phyloP scores from a whole-genome alignment of 2,113 vertebrate species.

The Lates calcarifer region DNA sequence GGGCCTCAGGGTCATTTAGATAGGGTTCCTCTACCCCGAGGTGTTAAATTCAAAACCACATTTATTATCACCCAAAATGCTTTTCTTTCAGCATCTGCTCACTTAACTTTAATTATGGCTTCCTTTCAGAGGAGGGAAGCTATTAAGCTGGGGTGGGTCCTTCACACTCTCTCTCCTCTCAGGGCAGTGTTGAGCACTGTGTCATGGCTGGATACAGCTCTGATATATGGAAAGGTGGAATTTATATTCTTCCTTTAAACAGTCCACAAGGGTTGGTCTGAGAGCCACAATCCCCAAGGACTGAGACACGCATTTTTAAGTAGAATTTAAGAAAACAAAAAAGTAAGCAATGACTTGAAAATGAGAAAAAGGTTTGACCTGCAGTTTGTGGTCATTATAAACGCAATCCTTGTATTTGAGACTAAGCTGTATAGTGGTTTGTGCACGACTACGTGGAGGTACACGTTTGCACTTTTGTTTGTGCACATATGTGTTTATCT shows the following conservation, averaged over 20 bases:
- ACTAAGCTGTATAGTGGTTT: not conserved
- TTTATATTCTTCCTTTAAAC: slow-evolving; percentile 55
- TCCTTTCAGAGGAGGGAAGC: slow-evolving; percentile 71
- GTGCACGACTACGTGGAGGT: slow-evolving; percentile 14
- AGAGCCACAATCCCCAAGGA: slow-evolving; percentile 44
- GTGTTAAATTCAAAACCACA: slow-evolving; percentile 86
- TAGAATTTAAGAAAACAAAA: slow-evolving; percentile 23
- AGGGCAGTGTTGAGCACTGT: slow-evolving; percentile 42
- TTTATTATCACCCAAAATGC: slow-evolving; percentile 81
- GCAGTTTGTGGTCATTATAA: slow-evolving; percentile 9
- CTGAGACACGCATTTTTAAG: slow-evolving; percentile 38
- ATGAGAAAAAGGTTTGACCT: slow-evolving; percentile 25
- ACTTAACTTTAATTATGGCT: slow-evolving; percentile 86
- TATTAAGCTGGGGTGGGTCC: slow-evolving; percentile 76
- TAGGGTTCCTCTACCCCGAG: slow-evolving; percentile 80
- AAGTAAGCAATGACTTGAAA: slow-evolving; percentile 6
- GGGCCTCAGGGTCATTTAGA: slow-evolving; percentile 80
- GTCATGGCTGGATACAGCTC: slow-evolving; percentile 55
- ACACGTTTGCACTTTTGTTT: slow-evolving; percentile 56
- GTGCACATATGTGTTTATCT: slow-evolving; percentile 62
- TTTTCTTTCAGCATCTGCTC: slow-evolving; percentile 86
- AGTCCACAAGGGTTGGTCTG: slow-evolving; percentile 32
- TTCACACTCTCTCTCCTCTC: slow-evolving; percentile 60
- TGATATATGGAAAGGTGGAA: slow-evolving; percentile 59
- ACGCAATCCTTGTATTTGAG: slow-evolving; percentile 11